Evolutionary conservation across 2,888 invertebrate genomes (phyloP), one percentile per base, ranked within the genome.

Genomic region (Chrysolina americana): DNA sequence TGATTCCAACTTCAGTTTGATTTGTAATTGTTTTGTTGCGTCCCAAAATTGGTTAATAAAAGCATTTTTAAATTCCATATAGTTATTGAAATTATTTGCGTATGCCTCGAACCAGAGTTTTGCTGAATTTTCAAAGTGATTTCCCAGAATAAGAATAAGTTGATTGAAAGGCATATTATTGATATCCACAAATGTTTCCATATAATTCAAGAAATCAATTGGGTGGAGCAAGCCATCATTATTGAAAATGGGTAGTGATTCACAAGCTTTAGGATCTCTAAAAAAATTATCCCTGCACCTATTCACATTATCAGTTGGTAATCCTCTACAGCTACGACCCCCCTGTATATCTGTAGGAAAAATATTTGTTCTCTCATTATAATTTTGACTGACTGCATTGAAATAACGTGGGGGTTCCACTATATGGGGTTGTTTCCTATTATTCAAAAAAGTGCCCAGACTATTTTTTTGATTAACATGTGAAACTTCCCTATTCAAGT

Each of bases 91-190:
- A 47, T 23, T n/a, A 47, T 44, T 19, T 11, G 44, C n/a, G 13
- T 21, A 65, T n/a, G 65, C 65, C 5, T 65, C 28, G 17, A 65
- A 65, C 65, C 65, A 65, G 9, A 65, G 44, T 11, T 65, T 65
- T 9, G 65, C 65, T 65, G 65, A 44, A 21, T n/a, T 28, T 65
- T 28, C 15, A 19, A 65, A 65, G 21, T 21, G 44, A 47, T 65
- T 44, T n/a, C 23, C 13, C 4, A 65, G 4, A 15, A 59, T 47
- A 2, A 65, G 44, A n/a, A n/a, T 44, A 13, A 65, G 44, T 11
- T 65, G 13, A 17, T 65, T 65, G 10, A 65, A 21, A 28, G 41
- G 3, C 6, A 65, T 21, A 21, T 19, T 23, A 44, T 11, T 15
- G 3, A 65, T 44, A 23, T 65, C 53, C 9, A 53, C 9, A 21